Conservation (phyloP, 2,113 vertebrate genomes). For the Ptilorrhoa leucosticta region DNA sequence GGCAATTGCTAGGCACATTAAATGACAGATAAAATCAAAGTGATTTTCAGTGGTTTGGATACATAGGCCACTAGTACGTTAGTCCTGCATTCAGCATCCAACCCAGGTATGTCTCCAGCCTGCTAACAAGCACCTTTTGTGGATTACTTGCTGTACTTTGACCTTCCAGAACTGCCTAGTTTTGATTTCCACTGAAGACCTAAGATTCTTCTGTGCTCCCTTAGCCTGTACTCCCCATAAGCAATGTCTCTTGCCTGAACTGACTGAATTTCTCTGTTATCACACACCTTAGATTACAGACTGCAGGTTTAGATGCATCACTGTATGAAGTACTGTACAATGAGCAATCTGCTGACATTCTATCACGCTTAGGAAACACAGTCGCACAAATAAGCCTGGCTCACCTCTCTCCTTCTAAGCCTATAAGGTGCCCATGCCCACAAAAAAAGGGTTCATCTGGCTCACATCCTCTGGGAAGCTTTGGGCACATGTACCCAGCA, state of each 20-base stretch:
- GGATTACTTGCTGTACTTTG: not conserved
- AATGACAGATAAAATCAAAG: not conserved
- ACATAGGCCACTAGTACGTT: not conserved
- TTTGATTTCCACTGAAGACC: not conserved
- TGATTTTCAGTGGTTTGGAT: not conserved
- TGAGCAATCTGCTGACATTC: not conserved
- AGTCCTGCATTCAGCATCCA: not conserved
- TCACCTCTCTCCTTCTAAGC: not conserved
- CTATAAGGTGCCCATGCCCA: not conserved
- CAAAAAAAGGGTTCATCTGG: not conserved
- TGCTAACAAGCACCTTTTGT: slow-evolving; percentile 3
- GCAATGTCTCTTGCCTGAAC: not conserved
- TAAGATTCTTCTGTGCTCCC: not conserved
- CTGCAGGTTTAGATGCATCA: not conserved
- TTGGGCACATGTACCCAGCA: not conserved
- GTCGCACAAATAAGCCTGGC: not conserved
- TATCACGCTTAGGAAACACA: not conserved
- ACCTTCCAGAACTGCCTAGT: not conserved
- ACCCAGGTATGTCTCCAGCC: not conserved
- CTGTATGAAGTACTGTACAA: not conserved
- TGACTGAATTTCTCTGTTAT: slow-evolving; percentile 15
- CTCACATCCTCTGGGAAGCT: not conserved
- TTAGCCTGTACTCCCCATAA: not conserved
- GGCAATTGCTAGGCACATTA: slow-evolving; percentile 28
- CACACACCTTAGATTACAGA: not conserved